phyloP scores from a whole-genome alignment of 2,888 invertebrate genomes.

The Antheraea yamamai region DNA sequence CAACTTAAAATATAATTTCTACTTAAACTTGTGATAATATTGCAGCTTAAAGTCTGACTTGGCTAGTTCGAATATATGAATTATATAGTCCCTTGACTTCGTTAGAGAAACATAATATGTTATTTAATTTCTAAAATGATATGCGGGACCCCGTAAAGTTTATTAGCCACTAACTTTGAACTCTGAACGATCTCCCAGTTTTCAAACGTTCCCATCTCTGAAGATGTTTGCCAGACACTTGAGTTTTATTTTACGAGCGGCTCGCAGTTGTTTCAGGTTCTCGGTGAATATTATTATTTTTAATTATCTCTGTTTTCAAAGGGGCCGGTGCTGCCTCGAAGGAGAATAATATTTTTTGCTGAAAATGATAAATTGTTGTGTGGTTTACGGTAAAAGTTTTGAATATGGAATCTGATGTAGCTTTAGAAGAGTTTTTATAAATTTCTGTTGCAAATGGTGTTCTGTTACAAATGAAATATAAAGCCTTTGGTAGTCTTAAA shows the following conservation, averaged over 20 bases:
- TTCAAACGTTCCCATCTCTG: neutral
- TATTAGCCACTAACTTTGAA: constrained; percentile 1
- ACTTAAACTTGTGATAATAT: too few relatives aligned
- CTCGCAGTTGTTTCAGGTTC: constrained; percentile 3
- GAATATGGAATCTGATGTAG: neutral
- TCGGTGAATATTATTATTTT: constrained; percentile 1
- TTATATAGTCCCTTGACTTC: too few relatives aligned
- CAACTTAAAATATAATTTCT: too few relatives aligned
- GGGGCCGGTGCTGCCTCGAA: neutral
- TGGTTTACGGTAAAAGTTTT: neutral
- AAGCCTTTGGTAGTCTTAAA: too few relatives aligned
- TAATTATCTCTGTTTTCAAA: neutral
- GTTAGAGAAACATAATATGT: neutral
- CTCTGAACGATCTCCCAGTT: neutral
- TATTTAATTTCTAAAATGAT: neutral
- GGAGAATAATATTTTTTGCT: neutral
- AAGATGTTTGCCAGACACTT: constrained; percentile 10
- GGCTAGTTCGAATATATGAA: too few relatives aligned
- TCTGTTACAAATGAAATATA: too few relatives aligned
- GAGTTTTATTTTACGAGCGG: constrained; percentile 6
- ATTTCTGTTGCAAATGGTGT: neutral
- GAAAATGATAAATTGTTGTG: neutral
- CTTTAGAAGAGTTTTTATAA: neutral
- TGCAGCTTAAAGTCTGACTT: too few relatives aligned
- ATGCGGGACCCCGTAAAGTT: neutral